These are phyloP conservation scores for Tetrax tetrax DNA, from an alignment of 2,113 vertebrate species.

Conservation along the genomic window DNA sequence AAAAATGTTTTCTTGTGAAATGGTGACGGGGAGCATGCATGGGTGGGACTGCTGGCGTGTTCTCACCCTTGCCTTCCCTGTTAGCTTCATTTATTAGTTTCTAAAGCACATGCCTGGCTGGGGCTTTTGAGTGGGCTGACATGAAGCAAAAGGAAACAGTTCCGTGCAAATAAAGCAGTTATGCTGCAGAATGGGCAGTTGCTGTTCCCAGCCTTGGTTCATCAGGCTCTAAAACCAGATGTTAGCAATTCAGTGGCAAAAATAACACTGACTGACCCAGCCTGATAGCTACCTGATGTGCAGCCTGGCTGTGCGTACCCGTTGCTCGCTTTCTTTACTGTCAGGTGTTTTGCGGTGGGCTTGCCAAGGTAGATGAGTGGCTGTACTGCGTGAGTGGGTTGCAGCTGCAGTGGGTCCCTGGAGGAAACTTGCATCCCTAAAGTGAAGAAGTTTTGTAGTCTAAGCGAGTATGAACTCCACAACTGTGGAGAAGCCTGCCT, in stretches of 20 bases:
- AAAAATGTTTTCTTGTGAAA: conserved; percentile 8
- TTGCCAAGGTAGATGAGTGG: background rate
- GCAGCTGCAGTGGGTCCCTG: background rate
- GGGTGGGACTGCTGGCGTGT: background rate
- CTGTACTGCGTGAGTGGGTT: background rate
- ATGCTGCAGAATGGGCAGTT: background rate
- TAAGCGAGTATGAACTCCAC: background rate
- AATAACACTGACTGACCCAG: background rate
- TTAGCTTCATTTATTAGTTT: background rate
- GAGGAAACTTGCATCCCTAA: background rate
- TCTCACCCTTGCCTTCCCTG: background rate
- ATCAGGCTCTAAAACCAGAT: background rate
- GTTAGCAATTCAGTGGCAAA: background rate
- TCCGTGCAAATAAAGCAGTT: background rate
- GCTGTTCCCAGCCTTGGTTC: background rate
- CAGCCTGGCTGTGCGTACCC: background rate
- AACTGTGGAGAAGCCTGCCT: background rate
- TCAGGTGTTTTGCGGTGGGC: background rate
- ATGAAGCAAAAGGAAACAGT: background rate
- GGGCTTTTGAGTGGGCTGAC: background rate
- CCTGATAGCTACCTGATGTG: background rate
- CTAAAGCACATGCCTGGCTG: background rate
- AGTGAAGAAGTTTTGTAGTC: background rate
- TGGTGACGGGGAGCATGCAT: background rate
- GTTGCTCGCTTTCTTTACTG: background rate